A percentile compares a stretch with the other conserved stretches of the same genome.
phyloP scores from a whole-genome alignment of 1,140 invertebrate species.

The Delia radicum region DNA sequence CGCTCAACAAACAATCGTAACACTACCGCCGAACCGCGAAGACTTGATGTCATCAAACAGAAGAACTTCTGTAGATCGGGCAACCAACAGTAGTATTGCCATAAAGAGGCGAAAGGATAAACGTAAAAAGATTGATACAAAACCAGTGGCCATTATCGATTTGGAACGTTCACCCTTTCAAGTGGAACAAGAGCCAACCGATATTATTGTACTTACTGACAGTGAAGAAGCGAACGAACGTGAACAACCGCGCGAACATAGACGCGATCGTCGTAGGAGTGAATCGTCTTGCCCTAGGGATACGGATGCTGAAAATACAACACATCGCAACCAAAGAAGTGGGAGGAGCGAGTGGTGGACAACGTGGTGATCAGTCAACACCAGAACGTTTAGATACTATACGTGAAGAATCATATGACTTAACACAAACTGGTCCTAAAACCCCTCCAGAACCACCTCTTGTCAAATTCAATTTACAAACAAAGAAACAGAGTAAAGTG shows the following conservation, averaged over 20 bases:
- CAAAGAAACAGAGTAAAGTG: constrained; percentile 62
- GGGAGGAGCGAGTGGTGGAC: constrained; percentile 33
- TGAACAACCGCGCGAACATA: constrained; percentile 27
- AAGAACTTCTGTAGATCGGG: constrained; percentile 41
- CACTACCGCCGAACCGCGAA: constrained; percentile 42
- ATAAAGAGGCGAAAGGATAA: constrained; percentile 43
- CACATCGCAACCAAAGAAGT: constrained; percentile 24
- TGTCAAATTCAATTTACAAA: constrained; percentile 67
- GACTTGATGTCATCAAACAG: constrained; percentile 42
- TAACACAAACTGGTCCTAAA: constrained; percentile 63
- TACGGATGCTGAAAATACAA: constrained; percentile 2
- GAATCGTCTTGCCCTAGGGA: constrained; percentile 22
- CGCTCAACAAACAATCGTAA: constrained; percentile 41
- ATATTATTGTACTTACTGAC: constrained; percentile 79
- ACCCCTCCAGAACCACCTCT: constrained; percentile 71
- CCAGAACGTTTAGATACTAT: constrained; percentile 45
- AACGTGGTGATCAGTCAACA: constrained; percentile 43
- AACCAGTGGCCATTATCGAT: constrained; percentile 81
- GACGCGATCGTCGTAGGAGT: constrained; percentile 23
- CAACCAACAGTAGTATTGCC: constrained; percentile 4
- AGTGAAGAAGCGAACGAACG: constrained; percentile 65
- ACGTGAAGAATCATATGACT: constrained; percentile 46
- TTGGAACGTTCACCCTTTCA: constrained; percentile 80
- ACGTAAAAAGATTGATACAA: constrained; percentile 57
- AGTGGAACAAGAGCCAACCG: constrained; percentile 75